Conservation (phyloP, 2,113 vertebrate species). For the Myrmophylax atrothorax region DNA sequence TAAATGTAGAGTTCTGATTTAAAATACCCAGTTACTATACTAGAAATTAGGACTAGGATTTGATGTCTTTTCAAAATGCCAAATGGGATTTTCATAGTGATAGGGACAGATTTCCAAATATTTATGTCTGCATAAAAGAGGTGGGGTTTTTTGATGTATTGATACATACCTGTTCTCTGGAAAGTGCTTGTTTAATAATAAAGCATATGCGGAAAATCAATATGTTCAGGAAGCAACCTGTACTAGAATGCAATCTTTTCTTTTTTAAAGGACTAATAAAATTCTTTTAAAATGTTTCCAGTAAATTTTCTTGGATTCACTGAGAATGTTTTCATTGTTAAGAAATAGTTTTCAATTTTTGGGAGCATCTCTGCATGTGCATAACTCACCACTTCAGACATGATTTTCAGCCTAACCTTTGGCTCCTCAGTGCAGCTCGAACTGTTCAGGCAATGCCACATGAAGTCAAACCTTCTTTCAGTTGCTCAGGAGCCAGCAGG, state of each 20-base stretch:
- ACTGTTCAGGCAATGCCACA: not conserved
- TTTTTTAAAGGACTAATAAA: not conserved
- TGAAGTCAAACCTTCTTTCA: not conserved
- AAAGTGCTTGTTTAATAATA: not conserved
- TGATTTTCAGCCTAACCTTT: not conserved
- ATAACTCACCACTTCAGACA: not conserved
- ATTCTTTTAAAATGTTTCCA: not conserved
- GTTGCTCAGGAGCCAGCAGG: not conserved
- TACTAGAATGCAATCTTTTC: not conserved
- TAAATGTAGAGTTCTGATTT: not conserved
- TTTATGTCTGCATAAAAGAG: not conserved
- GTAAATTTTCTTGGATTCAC: not conserved
- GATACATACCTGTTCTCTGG: not conserved
- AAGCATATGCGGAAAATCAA: not conserved
- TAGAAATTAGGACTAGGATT: not conserved
- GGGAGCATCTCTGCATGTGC: not conserved
- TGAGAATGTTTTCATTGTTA: not conserved
- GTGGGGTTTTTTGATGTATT: not conserved
- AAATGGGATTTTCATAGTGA: not conserved
- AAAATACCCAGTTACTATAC: not conserved
- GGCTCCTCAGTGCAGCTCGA: not conserved
- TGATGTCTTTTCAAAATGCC: not conserved
- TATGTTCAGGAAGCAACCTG: fast-evolving
- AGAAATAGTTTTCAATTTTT: not conserved
- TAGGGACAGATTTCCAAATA: not conserved